A percentile compares a stretch with the other conserved stretches of the same genome.
Evolutionary conservation across 1,140 invertebrate species (phyloP).

Genomic region (Ericerus pela): DNA sequence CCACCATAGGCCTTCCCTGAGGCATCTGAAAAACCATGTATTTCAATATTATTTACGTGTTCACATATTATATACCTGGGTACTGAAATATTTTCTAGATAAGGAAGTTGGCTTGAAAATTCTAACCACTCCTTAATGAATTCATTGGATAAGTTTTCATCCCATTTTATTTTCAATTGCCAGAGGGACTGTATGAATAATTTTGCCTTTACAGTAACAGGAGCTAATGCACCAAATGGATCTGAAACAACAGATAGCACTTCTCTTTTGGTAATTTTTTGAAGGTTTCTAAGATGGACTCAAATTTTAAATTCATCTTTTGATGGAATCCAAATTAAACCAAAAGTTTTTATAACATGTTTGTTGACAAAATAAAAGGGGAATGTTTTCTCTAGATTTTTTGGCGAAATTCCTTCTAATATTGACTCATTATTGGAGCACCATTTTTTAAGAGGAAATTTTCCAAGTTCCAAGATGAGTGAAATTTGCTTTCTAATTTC

Average conservation of each 20-base stretch:
- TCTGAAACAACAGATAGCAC: constrained; percentile 22
- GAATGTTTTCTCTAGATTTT: neutral
- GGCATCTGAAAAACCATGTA: constrained; percentile 28
- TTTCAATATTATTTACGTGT: neutral
- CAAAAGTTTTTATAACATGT: constrained; percentile 9
- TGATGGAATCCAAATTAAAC: neutral
- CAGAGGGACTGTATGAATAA: constrained; percentile 19
- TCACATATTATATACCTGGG: constrained; percentile 10
- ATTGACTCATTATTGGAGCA: constrained; percentile 18
- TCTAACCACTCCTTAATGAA: constrained; percentile 20
- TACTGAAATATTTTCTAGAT: constrained; percentile 10
- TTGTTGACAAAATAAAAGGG: neutral
- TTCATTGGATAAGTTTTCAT: constrained; percentile 21
- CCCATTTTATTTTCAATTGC: constrained; percentile 22
- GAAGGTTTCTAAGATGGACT: neutral
- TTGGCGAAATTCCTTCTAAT: neutral
- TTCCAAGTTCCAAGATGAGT: constrained; percentile 11
- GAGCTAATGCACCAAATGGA: constrained; percentile 23
- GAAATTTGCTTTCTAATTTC: constrained; percentile 4
- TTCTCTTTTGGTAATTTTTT: constrained; percentile 3
- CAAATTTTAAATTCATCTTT: neutral
- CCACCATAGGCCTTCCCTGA: constrained; percentile 26
- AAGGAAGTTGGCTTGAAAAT: constrained; percentile 16
- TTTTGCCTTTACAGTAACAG: constrained; percentile 21
- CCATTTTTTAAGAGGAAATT: constrained; percentile 5